Evolutionary conservation across 2,888 invertebrate genomes (phyloP).

Genomic region (Uropetala carovei): DNA sequence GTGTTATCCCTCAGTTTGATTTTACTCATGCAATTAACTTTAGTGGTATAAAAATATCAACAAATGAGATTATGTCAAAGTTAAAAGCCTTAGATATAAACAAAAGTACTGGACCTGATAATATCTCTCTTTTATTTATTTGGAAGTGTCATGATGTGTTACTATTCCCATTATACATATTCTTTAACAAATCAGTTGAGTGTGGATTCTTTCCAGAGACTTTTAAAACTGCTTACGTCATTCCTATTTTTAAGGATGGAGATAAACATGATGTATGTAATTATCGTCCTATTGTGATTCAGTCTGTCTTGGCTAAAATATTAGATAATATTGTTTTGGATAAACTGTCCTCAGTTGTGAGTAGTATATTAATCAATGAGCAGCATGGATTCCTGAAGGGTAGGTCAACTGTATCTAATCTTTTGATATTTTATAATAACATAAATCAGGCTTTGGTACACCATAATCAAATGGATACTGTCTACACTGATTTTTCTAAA

Average conservation of each 20-base stretch:
- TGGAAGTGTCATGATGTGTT: too few relatives aligned
- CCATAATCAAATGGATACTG: conserved; percentile 12
- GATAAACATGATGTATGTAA: conserved; percentile 38
- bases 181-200: too few relatives aligned
- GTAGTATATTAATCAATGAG: conserved; percentile 31
- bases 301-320: conserved; percentile 23
- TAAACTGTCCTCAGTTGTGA: background rate
- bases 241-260: background rate
- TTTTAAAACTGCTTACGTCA: too few relatives aligned
- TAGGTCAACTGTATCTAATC: background rate
- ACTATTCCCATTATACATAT: too few relatives aligned
- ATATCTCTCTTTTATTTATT: too few relatives aligned
- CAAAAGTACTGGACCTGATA: background rate
- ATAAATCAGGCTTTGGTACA: background rate
- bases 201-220: too few relatives aligned
- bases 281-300: conserved; percentile 13
- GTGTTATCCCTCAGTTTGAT: too few relatives aligned
- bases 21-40: too few relatives aligned
- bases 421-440: background rate
- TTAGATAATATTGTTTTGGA: conserved; percentile 20
- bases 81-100: background rate
- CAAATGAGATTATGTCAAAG: too few relatives aligned
- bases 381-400: conserved; percentile 17
- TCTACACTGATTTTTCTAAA: conserved; percentile 25
- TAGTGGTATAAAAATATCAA: too few relatives aligned